phyloP scores from a whole-genome alignment of 2,113 vertebrate genomes.

The Trogon melanurus region DNA sequence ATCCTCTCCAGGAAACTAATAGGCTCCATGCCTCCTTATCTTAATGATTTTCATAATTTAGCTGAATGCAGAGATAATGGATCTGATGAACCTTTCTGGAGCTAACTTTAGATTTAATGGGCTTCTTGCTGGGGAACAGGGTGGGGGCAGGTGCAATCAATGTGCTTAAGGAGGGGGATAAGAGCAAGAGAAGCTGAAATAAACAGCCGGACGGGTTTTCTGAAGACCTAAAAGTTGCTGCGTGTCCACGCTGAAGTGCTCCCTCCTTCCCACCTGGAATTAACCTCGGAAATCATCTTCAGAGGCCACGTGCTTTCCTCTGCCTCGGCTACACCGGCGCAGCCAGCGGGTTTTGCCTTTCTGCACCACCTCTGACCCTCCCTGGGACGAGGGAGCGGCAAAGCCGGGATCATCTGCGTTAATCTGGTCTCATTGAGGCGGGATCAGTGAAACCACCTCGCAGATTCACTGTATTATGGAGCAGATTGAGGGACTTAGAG shows the following conservation, averaged over 20 bases:
- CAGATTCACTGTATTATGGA: slow-evolving; percentile 66
- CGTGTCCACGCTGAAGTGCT: not conserved
- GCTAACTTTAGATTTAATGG: slow-evolving; percentile 61
- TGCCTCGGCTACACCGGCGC: rapidly evolving
- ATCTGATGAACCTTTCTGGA: slow-evolving; percentile 59
- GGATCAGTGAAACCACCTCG: slow-evolving; percentile 65
- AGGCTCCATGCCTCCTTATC: slow-evolving; percentile 49
- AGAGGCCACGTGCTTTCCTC: not conserved
- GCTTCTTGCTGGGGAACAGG: not conserved
- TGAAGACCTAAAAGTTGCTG: not conserved
- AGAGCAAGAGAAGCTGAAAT: not conserved
- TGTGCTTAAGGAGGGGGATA: not conserved
- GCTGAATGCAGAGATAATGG: slow-evolving; percentile 63
- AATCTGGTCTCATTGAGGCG: slow-evolving; percentile 63
- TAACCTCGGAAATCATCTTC: not conserved
- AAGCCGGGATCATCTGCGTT: slow-evolving; percentile 71
- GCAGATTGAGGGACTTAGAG: slow-evolving; percentile 73
- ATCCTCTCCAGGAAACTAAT: slow-evolving; percentile 61
- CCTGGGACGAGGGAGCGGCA: slow-evolving; percentile 21
- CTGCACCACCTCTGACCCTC: slow-evolving; percentile 47
- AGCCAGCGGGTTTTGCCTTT: slow-evolving; percentile 16
- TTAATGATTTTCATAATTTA: slow-evolving; percentile 69
- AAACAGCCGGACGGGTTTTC: not conserved
- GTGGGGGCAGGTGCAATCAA: slow-evolving; percentile 24
- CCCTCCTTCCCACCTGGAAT: slow-evolving; percentile 42